Percentiles rank a stretch among this genome's conserved stretches.
These are phyloP conservation scores for Astropecten irregularis DNA, from an alignment of 53 echinoderm and acorn worm species.

Conservation along the genomic window DNA sequence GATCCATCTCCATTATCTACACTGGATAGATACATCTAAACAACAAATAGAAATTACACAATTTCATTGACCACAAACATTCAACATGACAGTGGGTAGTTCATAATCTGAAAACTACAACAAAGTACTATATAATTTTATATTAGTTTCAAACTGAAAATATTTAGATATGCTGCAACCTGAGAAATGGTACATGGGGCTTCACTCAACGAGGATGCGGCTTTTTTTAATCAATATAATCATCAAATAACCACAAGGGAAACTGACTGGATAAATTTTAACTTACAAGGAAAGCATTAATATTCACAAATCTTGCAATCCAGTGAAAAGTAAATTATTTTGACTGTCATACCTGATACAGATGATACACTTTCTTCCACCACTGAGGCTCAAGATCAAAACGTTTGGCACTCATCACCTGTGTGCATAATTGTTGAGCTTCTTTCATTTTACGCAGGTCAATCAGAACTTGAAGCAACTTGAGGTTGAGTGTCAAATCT, in stretches of 20 bases:
- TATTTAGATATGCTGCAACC: no score
- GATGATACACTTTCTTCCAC: constrained; percentile 70
- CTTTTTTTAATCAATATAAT: no score
- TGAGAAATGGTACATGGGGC: no score
- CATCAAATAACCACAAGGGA: no score
- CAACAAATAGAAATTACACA: neutral
- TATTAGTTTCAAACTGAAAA: no score
- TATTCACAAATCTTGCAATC: no score
- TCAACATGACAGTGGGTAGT: no score
- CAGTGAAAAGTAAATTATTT: no score
- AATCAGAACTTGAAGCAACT: constrained; percentile 63
- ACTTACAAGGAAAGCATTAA: no score
- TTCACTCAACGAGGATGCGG: no score
- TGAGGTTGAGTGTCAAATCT: constrained; percentile 67
- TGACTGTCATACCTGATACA: constrained; percentile 81
- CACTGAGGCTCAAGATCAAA: constrained; percentile 68
- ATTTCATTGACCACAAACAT: neutral
- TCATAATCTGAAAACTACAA: neutral
- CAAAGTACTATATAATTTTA: no score
- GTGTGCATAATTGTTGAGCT: constrained; percentile 61
- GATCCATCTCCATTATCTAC: constrained; percentile 20
- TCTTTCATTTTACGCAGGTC: constrained; percentile 63
- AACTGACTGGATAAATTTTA: no score
- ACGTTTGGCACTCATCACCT: constrained; percentile 55
- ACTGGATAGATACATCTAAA: neutral